phyloP scores from a whole-genome alignment of 2,888 invertebrate genomes.

The Stenotaenia linearis region DNA sequence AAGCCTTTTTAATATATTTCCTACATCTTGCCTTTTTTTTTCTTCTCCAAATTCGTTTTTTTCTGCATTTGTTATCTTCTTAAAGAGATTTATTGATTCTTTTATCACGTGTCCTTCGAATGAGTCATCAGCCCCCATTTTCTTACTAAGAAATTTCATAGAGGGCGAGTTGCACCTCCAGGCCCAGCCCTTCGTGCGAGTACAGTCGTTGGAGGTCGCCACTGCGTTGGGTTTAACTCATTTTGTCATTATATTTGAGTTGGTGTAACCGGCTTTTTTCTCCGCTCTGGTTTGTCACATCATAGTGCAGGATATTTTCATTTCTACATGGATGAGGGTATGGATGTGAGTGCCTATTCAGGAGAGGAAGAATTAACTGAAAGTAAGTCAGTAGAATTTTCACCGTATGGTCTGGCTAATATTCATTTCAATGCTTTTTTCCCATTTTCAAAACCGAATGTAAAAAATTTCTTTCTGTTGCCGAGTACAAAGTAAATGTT shows the following conservation, averaged over 20 bases:
- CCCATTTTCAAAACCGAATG: too few species aligned
- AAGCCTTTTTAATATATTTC: background rate
- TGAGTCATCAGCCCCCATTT: constrained; percentile 21
- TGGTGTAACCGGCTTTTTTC: constrained; percentile 2
- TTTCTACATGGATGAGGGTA: constrained; percentile 6
- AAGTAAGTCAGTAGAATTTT: background rate
- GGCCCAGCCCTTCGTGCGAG: background rate
- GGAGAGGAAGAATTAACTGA: background rate
- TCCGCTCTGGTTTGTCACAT: background rate
- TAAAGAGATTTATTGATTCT: background rate
- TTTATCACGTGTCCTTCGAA: background rate
- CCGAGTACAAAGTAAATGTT: background rate
- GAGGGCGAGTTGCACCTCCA: background rate
- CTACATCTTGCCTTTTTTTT: background rate
- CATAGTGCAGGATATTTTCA: background rate
- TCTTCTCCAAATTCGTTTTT: background rate
- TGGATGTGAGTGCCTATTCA: background rate
- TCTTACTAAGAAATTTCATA: constrained; percentile 8
- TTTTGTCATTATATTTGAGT: background rate
- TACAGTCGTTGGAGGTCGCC: constrained; percentile 1
- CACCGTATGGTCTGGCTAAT: too few species aligned
- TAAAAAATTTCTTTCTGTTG: background rate
- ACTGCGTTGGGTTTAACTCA: background rate
- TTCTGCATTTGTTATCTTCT: background rate
- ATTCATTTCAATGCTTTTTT: too few species aligned